These are phyloP conservation scores for Eumacrocentrus americanus DNA, from an alignment of 2,888 invertebrate species.

Conservation along the genomic window DNA sequence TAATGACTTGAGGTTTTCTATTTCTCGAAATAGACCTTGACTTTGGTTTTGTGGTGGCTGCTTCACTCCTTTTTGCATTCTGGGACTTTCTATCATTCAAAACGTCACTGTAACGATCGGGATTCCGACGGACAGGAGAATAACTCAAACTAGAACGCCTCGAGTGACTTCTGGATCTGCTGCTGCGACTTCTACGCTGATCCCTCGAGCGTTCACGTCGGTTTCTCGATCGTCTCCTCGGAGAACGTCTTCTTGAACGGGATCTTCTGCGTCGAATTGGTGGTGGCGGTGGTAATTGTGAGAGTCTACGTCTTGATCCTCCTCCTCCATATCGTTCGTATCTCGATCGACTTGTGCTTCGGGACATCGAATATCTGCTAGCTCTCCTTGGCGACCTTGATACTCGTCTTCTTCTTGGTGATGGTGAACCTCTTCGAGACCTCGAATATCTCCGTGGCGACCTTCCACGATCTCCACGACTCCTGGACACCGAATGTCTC, in stretches of 20 bases:
- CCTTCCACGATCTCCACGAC: slow-evolving; percentile 39
- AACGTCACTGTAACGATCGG: slow-evolving; percentile 73
- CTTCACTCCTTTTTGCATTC: slow-evolving; percentile 63
- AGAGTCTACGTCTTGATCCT: slow-evolving; percentile 46
- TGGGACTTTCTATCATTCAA: slow-evolving; percentile 68
- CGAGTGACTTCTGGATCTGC: slow-evolving; percentile 61
- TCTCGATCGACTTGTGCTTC: slow-evolving; percentile 51
- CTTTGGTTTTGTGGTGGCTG: slow-evolving; percentile 54
- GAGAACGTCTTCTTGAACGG: slow-evolving; percentile 36
- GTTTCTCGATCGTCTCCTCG: slow-evolving; percentile 49
- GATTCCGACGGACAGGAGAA: slow-evolving; percentile 72
- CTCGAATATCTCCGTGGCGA: slow-evolving; percentile 51
- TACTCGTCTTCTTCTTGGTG: slow-evolving; percentile 46
- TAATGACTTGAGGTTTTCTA: slow-evolving; percentile 44
- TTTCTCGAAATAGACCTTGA: slow-evolving; percentile 41
- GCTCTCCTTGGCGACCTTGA: slow-evolving; percentile 50
- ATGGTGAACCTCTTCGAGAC: slow-evolving; percentile 46
- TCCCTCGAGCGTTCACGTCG: slow-evolving; percentile 31
- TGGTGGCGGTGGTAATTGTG: slow-evolving; percentile 41
- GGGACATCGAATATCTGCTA: slow-evolving; percentile 48
- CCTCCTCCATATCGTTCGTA: slow-evolving; percentile 44
- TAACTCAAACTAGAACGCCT: slow-evolving; percentile 68
- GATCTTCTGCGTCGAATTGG: slow-evolving; percentile 42
- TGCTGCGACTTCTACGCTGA: slow-evolving; percentile 38
- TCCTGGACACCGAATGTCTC: slow-evolving; percentile 36